Percentiles rank a stretch among this genome's conserved stretches.
These are phyloP conservation scores for Rhinolophus sinicus DNA, from an alignment of 2,113 vertebrate species.

Conservation along the genomic window DNA sequence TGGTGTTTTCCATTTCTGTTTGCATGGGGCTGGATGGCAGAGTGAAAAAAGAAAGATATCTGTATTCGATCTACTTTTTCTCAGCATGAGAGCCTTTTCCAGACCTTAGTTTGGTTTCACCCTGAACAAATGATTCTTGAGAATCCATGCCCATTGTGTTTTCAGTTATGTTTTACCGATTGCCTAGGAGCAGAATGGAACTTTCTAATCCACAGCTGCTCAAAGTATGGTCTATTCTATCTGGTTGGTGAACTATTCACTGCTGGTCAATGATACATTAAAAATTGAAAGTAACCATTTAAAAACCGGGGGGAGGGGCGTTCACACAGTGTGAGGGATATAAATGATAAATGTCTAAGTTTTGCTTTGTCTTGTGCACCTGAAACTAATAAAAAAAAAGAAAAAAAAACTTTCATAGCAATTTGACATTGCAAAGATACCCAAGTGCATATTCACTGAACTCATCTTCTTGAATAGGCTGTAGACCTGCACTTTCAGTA, in stretches of 20 bases:
- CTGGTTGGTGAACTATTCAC: background rate
- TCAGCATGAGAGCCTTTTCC: background rate
- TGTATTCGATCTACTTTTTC: slow-evolving; percentile 38
- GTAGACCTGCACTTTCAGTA: background rate
- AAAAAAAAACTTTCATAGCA: slow-evolving; percentile 22
- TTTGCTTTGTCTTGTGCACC: too few relatives aligned
- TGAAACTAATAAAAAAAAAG: too few relatives aligned
- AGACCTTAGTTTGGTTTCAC: slow-evolving; percentile 10
- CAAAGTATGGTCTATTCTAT: background rate
- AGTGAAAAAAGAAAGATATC: slow-evolving; percentile 38
- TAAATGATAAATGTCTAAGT: too few relatives aligned
- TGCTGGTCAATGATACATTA: background rate
- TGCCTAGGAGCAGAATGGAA: background rate
- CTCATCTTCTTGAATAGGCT: background rate
- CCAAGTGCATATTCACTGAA: slow-evolving; percentile 1
- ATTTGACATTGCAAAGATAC: slow-evolving; percentile 28
- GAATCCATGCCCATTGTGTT: background rate
- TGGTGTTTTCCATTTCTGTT: slow-evolving; percentile 57
- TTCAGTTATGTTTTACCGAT: background rate
- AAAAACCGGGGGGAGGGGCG: too few relatives aligned
- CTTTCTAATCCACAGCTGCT: slow-evolving; percentile 36
- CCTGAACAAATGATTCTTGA: slow-evolving; percentile 48
- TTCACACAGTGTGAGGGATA: too few relatives aligned
- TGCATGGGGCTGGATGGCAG: background rate
- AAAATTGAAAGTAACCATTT: background rate